Evolutionary conservation across 2,797 vertebrate species (phyloP).

Genomic region (Premnoplex brunnescens): DNA sequence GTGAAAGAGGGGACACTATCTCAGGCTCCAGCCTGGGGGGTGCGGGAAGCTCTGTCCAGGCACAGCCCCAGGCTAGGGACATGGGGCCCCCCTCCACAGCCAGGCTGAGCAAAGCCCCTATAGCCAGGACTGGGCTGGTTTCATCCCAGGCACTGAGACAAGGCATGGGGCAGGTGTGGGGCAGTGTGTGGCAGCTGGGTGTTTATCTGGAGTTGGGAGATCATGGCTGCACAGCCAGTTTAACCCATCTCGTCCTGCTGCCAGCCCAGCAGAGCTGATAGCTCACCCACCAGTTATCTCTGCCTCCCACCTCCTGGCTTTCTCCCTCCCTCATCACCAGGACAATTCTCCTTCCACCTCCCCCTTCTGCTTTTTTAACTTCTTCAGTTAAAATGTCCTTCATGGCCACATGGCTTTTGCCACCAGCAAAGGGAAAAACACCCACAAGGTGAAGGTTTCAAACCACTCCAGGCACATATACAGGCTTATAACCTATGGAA

Average conservation of each 20-base stretch:
- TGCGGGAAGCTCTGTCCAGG: background rate
- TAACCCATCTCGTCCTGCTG: background rate
- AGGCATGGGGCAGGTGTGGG: background rate
- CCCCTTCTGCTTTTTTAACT: background rate
- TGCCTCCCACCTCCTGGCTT: background rate
- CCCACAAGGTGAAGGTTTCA: background rate
- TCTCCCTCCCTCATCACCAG: background rate
- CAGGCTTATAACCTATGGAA: background rate
- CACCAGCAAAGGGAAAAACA: background rate
- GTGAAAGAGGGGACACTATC: rapidly evolving
- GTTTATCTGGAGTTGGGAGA: background rate
- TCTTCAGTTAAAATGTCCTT: background rate
- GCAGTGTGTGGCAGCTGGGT: background rate
- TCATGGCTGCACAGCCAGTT: background rate
- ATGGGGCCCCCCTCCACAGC: rapidly evolving
- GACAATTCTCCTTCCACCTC: background rate
- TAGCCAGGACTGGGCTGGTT: background rate
- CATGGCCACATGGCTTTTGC: rapidly evolving
- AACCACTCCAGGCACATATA: background rate
- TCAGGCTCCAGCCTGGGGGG: rapidly evolving
- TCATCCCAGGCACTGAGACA: background rate
- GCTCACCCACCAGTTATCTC: background rate
- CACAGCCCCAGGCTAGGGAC: rapidly evolving
- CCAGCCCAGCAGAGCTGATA: background rate
- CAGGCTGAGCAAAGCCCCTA: background rate